These are phyloP conservation scores for Octopus bimaculoides DNA, from an alignment of 1,140 invertebrate species.

Conservation along the genomic window DNA sequence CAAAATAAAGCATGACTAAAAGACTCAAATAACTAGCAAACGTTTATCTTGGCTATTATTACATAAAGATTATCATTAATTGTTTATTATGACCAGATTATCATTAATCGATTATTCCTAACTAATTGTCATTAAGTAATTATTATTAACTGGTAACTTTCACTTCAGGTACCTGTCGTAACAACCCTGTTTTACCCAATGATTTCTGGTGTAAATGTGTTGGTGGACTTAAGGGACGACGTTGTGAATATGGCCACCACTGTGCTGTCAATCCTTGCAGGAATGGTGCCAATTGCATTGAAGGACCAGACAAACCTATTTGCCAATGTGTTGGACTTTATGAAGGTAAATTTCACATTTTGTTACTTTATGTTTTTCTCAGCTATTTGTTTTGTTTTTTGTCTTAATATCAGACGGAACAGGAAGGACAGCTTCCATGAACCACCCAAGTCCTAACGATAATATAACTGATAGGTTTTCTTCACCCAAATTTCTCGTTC, in stretches of 20 bases:
- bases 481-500: no score
- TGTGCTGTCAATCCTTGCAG: constrained; percentile 77
- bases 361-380: neutral
- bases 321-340: constrained; percentile 43
- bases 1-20: no score
- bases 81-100: no score
- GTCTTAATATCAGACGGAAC: neutral
- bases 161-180: constrained; percentile 38
- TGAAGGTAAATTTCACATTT: constrained; percentile 32
- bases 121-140: no score
- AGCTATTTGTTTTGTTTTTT: neutral
- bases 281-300: constrained; percentile 79
- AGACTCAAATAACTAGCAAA: no score
- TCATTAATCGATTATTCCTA: no score
- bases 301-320: constrained; percentile 59
- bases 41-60: no score
- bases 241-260: constrained; percentile 80
- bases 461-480: no score
- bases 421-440: no score
- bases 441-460: no score
- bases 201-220: constrained; percentile 68
- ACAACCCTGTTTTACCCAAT: constrained; percentile 41
- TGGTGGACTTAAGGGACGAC: constrained; percentile 69
- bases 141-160: no score
- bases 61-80: no score